Conservation (phyloP, 2,797 vertebrate genomes). For the Xiphorhynchus erythropygius region DNA sequence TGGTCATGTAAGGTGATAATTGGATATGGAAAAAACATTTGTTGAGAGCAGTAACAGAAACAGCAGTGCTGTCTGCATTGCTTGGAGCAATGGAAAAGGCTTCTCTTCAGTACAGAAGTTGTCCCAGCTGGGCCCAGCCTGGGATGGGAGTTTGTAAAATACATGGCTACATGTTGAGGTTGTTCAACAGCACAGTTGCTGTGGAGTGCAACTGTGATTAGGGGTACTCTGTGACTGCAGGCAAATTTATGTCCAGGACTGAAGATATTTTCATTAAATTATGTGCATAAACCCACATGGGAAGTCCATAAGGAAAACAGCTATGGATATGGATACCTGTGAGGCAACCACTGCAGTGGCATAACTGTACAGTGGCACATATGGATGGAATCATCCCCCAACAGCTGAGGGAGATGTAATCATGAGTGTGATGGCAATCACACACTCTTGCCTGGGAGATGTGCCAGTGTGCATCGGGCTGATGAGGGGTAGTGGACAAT, state of each 20-base stretch:
- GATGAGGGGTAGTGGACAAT: background rate
- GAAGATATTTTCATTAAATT: background rate
- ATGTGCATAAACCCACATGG: background rate
- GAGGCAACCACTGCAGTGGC: background rate
- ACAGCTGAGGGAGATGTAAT: background rate
- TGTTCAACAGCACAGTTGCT: background rate
- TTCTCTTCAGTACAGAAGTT: background rate
- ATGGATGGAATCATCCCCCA: background rate
- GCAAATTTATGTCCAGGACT: background rate
- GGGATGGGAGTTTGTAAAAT: background rate
- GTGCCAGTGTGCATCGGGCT: background rate
- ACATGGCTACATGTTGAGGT: background rate
- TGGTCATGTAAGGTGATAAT: fast-evolving
- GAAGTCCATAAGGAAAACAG: background rate
- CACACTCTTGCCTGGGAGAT: background rate
- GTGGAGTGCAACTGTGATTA: background rate
- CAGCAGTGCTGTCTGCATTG: background rate
- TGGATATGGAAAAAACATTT: background rate
- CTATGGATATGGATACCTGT: background rate
- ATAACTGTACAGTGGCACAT: background rate
- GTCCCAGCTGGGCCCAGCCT: background rate
- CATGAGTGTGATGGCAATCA: background rate
- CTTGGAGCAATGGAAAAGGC: background rate
- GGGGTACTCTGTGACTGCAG: background rate
- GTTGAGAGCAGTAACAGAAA: background rate